phyloP scores from a whole-genome alignment of 23 tunicate genomes.

The Corella eumyota region DNA sequence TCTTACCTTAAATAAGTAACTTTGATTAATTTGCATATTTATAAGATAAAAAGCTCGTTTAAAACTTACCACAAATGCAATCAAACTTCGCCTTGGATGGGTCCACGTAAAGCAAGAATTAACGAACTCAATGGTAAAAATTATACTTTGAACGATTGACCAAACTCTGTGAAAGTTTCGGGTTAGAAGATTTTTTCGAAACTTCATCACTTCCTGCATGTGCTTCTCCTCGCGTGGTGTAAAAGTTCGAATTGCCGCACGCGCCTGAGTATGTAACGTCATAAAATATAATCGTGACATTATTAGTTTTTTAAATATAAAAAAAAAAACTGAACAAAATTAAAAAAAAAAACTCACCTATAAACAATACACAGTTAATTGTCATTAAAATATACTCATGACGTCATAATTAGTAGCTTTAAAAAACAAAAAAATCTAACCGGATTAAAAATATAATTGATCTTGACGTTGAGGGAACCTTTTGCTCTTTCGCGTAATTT shows the following conservation, averaged over 20 bases:
- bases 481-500: slow-evolving; percentile 47
- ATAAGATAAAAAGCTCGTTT: too few relatives aligned
- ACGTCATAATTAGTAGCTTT: too few relatives aligned
- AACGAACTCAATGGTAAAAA: slow-evolving; percentile 52
- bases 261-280: slow-evolving; percentile 38
- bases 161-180: slow-evolving; percentile 71
- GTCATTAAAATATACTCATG: too few relatives aligned
- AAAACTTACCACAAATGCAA: slow-evolving; percentile 4
- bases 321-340: background rate
- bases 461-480: slow-evolving; percentile 71
- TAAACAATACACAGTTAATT: background rate
- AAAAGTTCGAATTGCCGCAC: slow-evolving; percentile 81
- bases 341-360: too few relatives aligned
- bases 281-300: too few relatives aligned
- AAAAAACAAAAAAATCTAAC: slow-evolving; percentile 37
- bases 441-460: slow-evolving; percentile 68
- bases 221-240: slow-evolving; percentile 63
- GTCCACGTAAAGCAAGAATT: slow-evolving; percentile 90
- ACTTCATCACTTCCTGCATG: slow-evolving; percentile 60
- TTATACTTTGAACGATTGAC: slow-evolving; percentile 54
- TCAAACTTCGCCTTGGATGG: slow-evolving; percentile 29
- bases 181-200: slow-evolving; percentile 38
- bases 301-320: too few relatives aligned
- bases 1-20: too few relatives aligned
- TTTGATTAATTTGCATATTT: too few relatives aligned